Base-by-base conservation (phyloP, 2,888 invertebrate species). In the Calliphora vomitoria region DNA sequence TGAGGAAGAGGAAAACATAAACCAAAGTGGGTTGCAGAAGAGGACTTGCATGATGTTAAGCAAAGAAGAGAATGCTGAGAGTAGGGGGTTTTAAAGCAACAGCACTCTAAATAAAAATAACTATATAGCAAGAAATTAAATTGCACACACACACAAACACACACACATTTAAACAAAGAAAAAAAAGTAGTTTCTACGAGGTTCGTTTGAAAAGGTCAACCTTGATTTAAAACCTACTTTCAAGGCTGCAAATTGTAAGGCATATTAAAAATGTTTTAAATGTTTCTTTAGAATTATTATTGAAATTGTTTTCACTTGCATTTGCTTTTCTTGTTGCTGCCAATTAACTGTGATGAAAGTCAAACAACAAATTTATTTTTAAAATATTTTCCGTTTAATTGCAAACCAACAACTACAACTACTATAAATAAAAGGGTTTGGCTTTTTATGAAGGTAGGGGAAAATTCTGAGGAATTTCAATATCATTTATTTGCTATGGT, bases 131-230 rank as follows among this genome's bases (percentile, higher is more conserved):
- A 38, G 41, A 50, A 74, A 86, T 78, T 78, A 78, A 60, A 82
- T 50, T 66, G 50, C 53, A 82, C 60, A 60, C 44, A 79, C 35
- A 35, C n/a, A n/a, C n/a, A 31, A 31, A 76, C 20, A 80, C 13
- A 47, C 50, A 79, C 55, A 80, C 55, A 47, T 44, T 55, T 13
- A 47, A 64, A 68, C 53, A 82, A n/a, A 18, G 20, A 53, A 84
- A 20, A 53, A 76, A 58, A 84, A n/a, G 41, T 53, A 55, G n/a
- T 47, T 41, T 53, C 55, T 72, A 79, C 78, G 66, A 55, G 47
- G 44, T 31, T 58, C 11, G 20, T 55, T 82, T 74, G 15, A 58
- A 79, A 60, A 18, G 20, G 31, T 18, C 31, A 35, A 20, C 69
- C n/a, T 47, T 20, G 47, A 44, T 10, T 15, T 18, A 18, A 4